Base-by-base conservation (phyloP, 2,113 vertebrate species). In the Rostratula benghalensis region DNA sequence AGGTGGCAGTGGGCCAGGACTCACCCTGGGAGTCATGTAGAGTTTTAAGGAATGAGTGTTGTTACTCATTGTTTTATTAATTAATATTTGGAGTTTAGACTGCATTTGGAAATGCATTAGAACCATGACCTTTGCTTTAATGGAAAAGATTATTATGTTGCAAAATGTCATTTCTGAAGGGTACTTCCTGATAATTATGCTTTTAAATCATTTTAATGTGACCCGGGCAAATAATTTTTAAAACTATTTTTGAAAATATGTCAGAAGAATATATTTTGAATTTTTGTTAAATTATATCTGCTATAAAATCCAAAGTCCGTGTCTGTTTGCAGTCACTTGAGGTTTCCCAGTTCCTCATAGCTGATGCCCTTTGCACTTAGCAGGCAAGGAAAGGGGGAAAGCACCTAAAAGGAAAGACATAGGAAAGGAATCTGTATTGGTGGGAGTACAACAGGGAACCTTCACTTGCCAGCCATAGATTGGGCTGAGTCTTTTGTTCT, bases 201-300 rank as follows among this genome's bases (percentile, higher is more conserved):
- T 90, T 90, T 77, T 74, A 87, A 94, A 83, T 82, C 5, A 89
- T 94, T 90, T 75, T 79, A 87, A 88, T 23, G 25, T 89, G 24
- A 68, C 30, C 45, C 35, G 30, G 10, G 57, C 11, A 94, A 91
- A 37, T 89, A 57, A 53, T 84, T 89, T 67, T 75, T 59, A 35
- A 45, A 90, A 54, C 5, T 76, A 37, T 94, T 90, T 76, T 75
- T 15, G n/a, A 92, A 89, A 87, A 63, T 48, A 56, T 20, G 11
- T 83, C 73, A 96, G 57, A 95, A 74, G 88, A 92, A 71, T 69
- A 8, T 64, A 64, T 86, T 95, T 92, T 87, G 4, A 35, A 9
- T 64, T 82, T 94, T 87, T 87, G 8, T 60, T 86, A 84, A 78
- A 96, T 86, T 84, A 37, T 70, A 95, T 46, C 54, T 88, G 27